phyloP scores from a whole-genome alignment of 2,797 vertebrate genomes.

The Graptemys geographica region DNA sequence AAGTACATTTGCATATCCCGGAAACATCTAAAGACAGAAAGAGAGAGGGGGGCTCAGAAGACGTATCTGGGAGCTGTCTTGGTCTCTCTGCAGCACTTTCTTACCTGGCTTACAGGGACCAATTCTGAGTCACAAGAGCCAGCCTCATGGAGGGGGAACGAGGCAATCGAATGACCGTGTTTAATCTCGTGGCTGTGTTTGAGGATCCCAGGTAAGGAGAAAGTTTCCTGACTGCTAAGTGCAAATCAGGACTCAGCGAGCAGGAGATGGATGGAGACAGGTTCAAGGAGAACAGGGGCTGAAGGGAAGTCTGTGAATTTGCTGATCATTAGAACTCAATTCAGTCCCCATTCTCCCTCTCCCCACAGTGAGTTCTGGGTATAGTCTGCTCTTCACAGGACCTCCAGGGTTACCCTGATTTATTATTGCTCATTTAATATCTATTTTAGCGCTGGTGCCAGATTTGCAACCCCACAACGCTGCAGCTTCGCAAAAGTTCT shows the following conservation, averaged over 20 bases:
- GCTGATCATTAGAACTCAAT: rapidly evolving
- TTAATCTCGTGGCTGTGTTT: constrained; percentile 62
- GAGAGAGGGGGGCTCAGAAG: neutral
- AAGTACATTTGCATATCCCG: neutral
- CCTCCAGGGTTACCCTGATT: neutral
- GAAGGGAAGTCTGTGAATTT: neutral
- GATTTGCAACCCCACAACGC: neutral
- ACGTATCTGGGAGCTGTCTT: neutral
- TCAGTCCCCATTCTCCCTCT: neutral
- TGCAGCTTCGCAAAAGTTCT: neutral
- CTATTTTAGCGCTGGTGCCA: neutral
- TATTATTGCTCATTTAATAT: neutral
- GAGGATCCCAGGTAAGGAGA: constrained; percentile 72
- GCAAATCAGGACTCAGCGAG: neutral
- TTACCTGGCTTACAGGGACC: neutral
- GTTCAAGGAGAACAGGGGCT: neutral
- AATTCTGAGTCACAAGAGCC: rapidly evolving
- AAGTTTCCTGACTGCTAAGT: neutral
- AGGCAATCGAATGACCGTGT: neutral
- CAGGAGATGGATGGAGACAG: neutral
- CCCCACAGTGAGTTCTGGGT: rapidly evolving
- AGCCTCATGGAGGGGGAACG: constrained; percentile 53
- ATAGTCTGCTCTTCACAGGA: rapidly evolving
- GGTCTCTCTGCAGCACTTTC: neutral
- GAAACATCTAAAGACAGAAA: neutral